Evolutionary conservation across 2,797 vertebrate species (phyloP).

Genomic region (Oreortyx pictus): DNA sequence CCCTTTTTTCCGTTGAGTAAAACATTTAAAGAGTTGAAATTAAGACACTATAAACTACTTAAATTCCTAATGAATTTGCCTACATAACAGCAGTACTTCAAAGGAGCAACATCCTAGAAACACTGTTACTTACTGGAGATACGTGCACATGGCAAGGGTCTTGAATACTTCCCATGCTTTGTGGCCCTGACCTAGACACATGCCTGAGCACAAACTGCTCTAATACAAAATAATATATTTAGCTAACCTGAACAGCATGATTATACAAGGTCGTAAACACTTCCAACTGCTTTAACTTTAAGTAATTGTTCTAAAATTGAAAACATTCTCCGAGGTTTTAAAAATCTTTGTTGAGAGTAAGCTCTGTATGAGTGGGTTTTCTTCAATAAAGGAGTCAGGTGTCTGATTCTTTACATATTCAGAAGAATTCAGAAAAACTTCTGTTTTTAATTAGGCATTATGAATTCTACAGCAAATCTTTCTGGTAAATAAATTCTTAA

Average conservation of each 20-base stretch:
- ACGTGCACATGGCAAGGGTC: neutral
- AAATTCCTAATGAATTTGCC: neutral
- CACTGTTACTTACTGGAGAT: neutral
- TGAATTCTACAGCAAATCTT: neutral
- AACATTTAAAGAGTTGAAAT: neutral
- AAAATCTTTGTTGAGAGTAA: neutral
- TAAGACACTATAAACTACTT: neutral
- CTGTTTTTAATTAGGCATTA: neutral
- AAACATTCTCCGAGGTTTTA: neutral
- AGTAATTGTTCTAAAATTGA: neutral
- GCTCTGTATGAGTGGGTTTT: neutral
- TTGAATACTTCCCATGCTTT: neutral
- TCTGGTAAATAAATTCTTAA: neutral
- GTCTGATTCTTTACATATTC: neutral
- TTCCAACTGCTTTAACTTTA: neutral
- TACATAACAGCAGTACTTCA: neutral
- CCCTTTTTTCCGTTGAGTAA: neutral
- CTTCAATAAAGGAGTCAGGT: neutral
- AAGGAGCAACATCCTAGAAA: neutral
- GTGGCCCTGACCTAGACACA: neutral
- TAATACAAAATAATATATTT: neutral
- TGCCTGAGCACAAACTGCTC: neutral
- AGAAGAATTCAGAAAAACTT: neutral
- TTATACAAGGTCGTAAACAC: neutral
- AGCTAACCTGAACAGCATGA: neutral